Conservation (phyloP, 1,140 invertebrate genomes). For the Drosophila subpulchrella region DNA sequence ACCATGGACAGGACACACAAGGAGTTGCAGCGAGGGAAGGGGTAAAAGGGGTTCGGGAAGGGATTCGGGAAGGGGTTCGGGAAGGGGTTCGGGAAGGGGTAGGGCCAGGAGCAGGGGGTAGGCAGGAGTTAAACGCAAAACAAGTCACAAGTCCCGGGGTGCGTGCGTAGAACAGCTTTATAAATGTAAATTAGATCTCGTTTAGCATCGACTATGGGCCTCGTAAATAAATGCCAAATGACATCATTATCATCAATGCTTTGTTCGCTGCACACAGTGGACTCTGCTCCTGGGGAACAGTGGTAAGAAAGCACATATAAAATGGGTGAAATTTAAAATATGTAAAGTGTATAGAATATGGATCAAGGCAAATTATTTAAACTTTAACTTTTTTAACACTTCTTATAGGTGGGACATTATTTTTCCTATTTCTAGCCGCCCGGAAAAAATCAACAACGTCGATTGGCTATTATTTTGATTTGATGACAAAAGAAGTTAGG, state of each 20-base stretch:
- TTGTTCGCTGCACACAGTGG: conserved; percentile 48
- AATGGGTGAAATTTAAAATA: background rate
- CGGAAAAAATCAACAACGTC: too few relatives aligned
- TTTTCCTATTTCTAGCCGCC: too few relatives aligned
- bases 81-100: background rate
- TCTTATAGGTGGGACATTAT: too few relatives aligned
- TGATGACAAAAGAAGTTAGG: too few relatives aligned
- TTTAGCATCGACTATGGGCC: conserved; percentile 81
- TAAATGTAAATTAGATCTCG: conserved; percentile 84
- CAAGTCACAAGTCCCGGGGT: conserved; percentile 61
- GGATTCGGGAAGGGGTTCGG: background rate
- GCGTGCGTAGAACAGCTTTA: conserved; percentile 83
- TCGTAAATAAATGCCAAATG: conserved; percentile 84
- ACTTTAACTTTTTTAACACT: too few relatives aligned
- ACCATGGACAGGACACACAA: conserved; percentile 70
- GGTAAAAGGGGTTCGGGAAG: too few relatives aligned
- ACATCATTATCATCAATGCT: conserved; percentile 81
- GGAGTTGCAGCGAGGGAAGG: conserved; percentile 38
- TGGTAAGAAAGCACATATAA: background rate
- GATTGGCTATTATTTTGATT: too few relatives aligned
- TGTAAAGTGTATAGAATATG: too few relatives aligned
- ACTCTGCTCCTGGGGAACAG: conserved; percentile 10
- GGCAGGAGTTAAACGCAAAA: conserved; percentile 33
- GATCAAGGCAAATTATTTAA: too few relatives aligned
- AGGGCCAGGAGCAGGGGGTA: background rate